These are phyloP conservation scores for Apamea crenata DNA, from an alignment of 2,888 invertebrate species.

Conservation along the genomic window DNA sequence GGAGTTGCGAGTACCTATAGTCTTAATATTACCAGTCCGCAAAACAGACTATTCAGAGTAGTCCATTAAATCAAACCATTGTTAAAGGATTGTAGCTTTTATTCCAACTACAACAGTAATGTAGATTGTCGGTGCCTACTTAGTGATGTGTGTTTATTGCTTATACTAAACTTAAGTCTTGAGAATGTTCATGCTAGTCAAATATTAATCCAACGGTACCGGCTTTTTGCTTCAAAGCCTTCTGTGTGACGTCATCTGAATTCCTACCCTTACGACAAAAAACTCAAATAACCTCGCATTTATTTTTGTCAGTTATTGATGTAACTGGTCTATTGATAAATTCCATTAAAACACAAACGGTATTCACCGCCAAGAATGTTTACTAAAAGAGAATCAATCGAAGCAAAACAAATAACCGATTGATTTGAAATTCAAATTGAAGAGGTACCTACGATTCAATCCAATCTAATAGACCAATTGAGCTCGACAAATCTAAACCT, in stretches of 20 bases:
- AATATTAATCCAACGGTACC: conserved; percentile 43
- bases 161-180: conserved; percentile 18
- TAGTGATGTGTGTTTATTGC: conserved; percentile 16
- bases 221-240: conserved; percentile 48
- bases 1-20: background rate
- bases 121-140: background rate
- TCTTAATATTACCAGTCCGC: background rate
- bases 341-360: conserved; percentile 20
- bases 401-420: conserved; percentile 63
- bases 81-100: conserved; percentile 18
- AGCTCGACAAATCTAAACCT: conserved; percentile 67
- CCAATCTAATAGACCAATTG: conserved; percentile 52
- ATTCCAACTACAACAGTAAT: conserved; percentile 10
- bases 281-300: conserved; percentile 18
- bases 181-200: conserved; percentile 33
- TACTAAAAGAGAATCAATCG: conserved; percentile 49
- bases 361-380: conserved; percentile 28
- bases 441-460: conserved; percentile 42
- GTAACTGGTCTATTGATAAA: conserved; percentile 8
- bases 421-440: conserved; percentile 66
- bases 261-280: conserved; percentile 37
- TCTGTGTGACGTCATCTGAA: conserved; percentile 49
- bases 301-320: conserved; percentile 18
- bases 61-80: background rate
- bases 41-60: conserved; percentile 6